Evolutionary conservation across 2,888 invertebrate genomes (phyloP), one percentile per base, ranked within the genome.

Genomic region (Andrena fulva): DNA sequence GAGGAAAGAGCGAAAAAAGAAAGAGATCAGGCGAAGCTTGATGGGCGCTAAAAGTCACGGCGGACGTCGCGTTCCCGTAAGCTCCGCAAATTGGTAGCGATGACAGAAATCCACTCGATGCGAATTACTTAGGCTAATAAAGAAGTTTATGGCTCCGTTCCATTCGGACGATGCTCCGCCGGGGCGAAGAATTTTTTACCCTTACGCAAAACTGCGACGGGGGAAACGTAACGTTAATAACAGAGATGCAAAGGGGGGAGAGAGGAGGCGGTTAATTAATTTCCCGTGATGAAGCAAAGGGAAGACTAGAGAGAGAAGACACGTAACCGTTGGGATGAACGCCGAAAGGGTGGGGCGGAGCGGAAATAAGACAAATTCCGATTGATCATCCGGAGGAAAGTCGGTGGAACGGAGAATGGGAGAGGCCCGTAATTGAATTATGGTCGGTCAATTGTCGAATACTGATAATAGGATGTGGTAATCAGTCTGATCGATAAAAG

Each of bases 291-390:
- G 66, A 63, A 35, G 62, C 48, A 50, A 70, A 54, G 64, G 29
- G 62, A 48, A 50, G 66, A 54, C 59, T 62, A n/a, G n/a, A 24
- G 4, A 35, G 62, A 67, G 52, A 64, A 12, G 24, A 33, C n/a
- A 27, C 10, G 63, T 12, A 33, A 4, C 54, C 54, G 48, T 71
- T 52, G 50, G 70, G 50, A 42, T n/a, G 64, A 33, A 60, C 77
- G 59, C 35, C 27, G 77, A 82, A 70, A 33, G 72, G 62, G 31
- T 52, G 73, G 81, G 27, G 27, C 54, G 50, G 20, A 29, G 35
- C 72, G 76, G 73, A 80, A 86, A 86, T 87, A 82, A 80, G 76
- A 82, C 70, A 78, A 80, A 76, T 79, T 79, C 80, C 84, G 20
- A 72, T 73, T 80, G 72, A 78, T 80, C 70, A 73, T 69, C 68